Conservation (phyloP, 2,888 invertebrate species). For the Cheilosia impressa region DNA sequence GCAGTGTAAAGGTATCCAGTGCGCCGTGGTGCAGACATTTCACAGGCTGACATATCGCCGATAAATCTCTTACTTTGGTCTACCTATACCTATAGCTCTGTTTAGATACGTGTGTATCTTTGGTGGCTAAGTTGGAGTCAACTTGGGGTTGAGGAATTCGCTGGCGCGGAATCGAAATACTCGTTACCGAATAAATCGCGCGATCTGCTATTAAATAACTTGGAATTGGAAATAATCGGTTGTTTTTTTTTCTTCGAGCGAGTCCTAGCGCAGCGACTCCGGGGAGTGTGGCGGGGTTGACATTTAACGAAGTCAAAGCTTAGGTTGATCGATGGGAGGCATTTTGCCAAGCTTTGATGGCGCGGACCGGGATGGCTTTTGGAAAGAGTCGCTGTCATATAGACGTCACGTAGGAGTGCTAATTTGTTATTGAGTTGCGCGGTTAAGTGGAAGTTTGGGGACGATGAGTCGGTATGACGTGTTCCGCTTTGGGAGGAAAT, state of each 20-base stretch:
- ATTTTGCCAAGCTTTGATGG: conserved; percentile 28
- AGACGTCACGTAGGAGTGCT: no score
- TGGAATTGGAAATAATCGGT: conserved; percentile 59
- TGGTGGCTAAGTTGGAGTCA: conserved; percentile 4
- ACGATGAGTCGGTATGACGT: no score
- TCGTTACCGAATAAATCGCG: conserved; percentile 74
- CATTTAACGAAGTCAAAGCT: conserved; percentile 63
- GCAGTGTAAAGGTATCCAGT: background rate
- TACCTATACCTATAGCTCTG: background rate
- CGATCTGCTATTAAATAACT: conserved; percentile 68
- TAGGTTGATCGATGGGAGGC: conserved; percentile 43
- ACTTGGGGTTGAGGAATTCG: conserved; percentile 52
- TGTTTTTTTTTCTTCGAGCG: conserved; percentile 6
- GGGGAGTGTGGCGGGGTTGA: conserved; percentile 38
- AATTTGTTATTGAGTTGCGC: no score
- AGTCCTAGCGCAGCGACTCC: background rate
- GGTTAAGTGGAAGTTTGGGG: no score
- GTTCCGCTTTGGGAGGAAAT: no score
- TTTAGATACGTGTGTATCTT: conserved; percentile 10
- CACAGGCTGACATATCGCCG: conserved; percentile 65
- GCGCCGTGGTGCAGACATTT: conserved; percentile 52
- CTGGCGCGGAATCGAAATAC: conserved; percentile 36
- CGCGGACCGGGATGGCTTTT: conserved; percentile 40
- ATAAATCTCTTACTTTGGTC: conserved; percentile 64
- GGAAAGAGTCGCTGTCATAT: background rate